These are phyloP conservation scores for Phyllotreta striolata DNA, from an alignment of 2,888 invertebrate species.

Conservation along the genomic window DNA sequence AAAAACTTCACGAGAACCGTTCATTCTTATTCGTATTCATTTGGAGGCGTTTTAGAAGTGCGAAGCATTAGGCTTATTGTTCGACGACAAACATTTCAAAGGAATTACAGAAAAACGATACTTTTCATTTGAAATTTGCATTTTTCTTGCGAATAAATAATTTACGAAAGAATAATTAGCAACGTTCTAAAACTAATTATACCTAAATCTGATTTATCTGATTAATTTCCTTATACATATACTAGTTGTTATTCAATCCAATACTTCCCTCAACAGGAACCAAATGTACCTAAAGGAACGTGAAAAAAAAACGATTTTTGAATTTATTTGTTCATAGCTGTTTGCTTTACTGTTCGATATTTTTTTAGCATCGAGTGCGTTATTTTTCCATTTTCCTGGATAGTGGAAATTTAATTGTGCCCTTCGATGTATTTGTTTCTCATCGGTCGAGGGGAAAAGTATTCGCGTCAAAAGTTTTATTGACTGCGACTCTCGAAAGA, in stretches of 20 bases:
- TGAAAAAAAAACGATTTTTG: too few species aligned
- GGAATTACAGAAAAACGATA: conserved; percentile 33
- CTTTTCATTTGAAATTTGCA: conserved; percentile 24
- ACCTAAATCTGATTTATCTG: too few species aligned
- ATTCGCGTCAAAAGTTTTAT: conserved; percentile 26
- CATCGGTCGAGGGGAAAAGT: conserved; percentile 23
- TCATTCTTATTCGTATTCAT: conserved; percentile 48
- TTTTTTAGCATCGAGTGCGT: conserved; percentile 2
- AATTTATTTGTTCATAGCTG: too few species aligned
- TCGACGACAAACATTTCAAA: conserved; percentile 36
- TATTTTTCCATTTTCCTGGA: conserved; percentile 25
- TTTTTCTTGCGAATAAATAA: conserved; percentile 23
- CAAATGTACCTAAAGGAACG: too few species aligned
- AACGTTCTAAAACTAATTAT: background rate
- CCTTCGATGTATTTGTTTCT: conserved; percentile 30
- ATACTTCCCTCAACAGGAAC: too few species aligned
- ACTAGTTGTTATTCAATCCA: too few species aligned
- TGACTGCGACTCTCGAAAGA: conserved; percentile 13
- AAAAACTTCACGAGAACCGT: conserved; percentile 50
- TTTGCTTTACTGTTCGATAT: background rate
- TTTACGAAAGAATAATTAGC: conserved; percentile 11
- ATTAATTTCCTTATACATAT: too few species aligned
- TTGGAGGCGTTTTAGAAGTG: conserved; percentile 40
- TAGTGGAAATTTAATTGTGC: conserved; percentile 12
- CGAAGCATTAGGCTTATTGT: conserved; percentile 45